Conservation (phyloP, 2,113 vertebrate genomes). For the Cyprinus carpio region DNA sequence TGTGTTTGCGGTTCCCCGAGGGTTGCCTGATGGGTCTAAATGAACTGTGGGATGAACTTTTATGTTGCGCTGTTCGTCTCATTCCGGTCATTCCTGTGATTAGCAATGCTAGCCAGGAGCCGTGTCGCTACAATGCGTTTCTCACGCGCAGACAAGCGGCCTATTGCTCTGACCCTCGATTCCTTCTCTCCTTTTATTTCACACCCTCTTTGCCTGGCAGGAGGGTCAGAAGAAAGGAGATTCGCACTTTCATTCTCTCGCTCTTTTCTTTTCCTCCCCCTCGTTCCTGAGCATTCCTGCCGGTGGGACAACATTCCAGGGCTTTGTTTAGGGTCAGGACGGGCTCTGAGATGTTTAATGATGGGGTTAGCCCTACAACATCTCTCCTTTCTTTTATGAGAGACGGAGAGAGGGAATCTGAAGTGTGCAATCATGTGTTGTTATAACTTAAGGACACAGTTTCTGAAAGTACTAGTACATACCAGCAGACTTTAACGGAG, state of each 20-base stretch:
- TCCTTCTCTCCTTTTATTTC: slow-evolving; percentile 55
- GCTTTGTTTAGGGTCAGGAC: slow-evolving; percentile 59
- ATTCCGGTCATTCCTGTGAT: slow-evolving; percentile 72
- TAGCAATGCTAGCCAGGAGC: slow-evolving; percentile 61
- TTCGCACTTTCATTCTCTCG: slow-evolving; percentile 47
- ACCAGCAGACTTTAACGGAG: slow-evolving; percentile 12
- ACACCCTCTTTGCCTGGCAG: slow-evolving; percentile 46
- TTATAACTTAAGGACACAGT: slow-evolving; percentile 43
- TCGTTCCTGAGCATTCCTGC: slow-evolving; percentile 65
- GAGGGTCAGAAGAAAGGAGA: slow-evolving; percentile 45
- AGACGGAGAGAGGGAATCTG: slow-evolving; percentile 40
- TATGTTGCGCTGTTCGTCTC: slow-evolving; percentile 9
- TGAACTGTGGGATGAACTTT: slow-evolving; percentile 30
- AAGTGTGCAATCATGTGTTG: slow-evolving; percentile 40
- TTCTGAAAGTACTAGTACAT: not conserved
- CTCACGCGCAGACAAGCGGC: slow-evolving; percentile 50
- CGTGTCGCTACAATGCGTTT: slow-evolving; percentile 39
- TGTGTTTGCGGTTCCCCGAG: not conserved
- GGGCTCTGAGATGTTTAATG: slow-evolving; percentile 53
- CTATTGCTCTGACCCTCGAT: slow-evolving; percentile 30
- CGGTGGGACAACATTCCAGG: slow-evolving; percentile 45
- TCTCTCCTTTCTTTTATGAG: slow-evolving; percentile 40
- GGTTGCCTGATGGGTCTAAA: slow-evolving; percentile 9
- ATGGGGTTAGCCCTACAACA: slow-evolving; percentile 42
- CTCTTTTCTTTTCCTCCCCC: slow-evolving; percentile 49